A percentile compares a stretch with the other conserved stretches of the same genome.
These are phyloP conservation scores for Pterostichus niger DNA, from an alignment of 2,888 invertebrate species.

Conservation along the genomic window DNA sequence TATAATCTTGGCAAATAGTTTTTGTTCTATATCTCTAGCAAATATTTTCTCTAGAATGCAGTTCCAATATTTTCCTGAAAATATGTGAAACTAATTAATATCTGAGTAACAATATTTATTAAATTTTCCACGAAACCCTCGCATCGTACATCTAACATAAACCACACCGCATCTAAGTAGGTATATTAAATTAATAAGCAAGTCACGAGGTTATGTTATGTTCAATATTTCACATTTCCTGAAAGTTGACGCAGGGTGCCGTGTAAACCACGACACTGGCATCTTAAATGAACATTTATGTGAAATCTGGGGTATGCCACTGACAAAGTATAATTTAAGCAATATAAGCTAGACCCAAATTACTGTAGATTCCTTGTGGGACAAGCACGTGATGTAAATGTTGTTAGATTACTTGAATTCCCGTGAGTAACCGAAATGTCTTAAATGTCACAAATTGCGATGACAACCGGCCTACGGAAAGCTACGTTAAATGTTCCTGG, in stretches of 20 bases:
- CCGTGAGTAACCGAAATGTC: slow-evolving; percentile 41
- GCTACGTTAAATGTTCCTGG: not conserved
- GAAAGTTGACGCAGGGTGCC: not conserved
- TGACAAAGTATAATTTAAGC: slow-evolving; percentile 60
- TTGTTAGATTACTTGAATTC: slow-evolving; percentile 57
- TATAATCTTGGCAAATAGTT: too few relatives aligned
- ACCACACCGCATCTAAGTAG: slow-evolving; percentile 25
- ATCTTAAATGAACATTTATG: slow-evolving; percentile 52
- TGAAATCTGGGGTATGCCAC: slow-evolving; percentile 35
- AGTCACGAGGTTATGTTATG: slow-evolving; percentile 22
- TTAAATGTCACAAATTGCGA: slow-evolving; percentile 60
- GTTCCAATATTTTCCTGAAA: not conserved
- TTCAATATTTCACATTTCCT: slow-evolving; percentile 53
- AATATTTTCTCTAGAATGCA: too few relatives aligned
- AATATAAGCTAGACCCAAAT: slow-evolving; percentile 43
- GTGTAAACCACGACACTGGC: slow-evolving; percentile 2
- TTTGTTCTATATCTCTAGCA: too few relatives aligned
- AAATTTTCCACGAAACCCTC: slow-evolving; percentile 11
- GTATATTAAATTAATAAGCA: slow-evolving; percentile 37
- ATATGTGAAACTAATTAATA: slow-evolving; percentile 10
- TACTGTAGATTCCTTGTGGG: slow-evolving; percentile 46
- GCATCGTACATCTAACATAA: not conserved
- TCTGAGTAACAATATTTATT: slow-evolving; percentile 3
- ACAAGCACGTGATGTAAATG: slow-evolving; percentile 52
- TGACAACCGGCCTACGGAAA: slow-evolving; percentile 29